Evolutionary conservation across 2,797 vertebrate genomes (phyloP).

Genomic region (Poeciliopsis turneri): DNA sequence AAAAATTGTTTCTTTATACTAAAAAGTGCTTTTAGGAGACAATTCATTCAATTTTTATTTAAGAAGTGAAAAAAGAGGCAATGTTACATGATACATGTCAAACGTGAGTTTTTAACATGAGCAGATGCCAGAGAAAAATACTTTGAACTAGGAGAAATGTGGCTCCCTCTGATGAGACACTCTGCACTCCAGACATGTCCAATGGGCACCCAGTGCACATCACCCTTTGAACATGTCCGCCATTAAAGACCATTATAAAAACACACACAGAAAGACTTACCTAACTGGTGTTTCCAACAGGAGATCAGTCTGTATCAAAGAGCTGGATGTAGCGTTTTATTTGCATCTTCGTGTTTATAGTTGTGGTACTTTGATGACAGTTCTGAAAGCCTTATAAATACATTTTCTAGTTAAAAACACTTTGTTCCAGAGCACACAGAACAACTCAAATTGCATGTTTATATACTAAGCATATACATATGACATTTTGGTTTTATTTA

Average conservation of each 20-base stretch:
- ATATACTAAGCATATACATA: neutral
- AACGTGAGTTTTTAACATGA: neutral
- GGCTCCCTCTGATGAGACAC: neutral
- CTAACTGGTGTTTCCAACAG: neutral
- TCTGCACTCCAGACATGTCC: neutral
- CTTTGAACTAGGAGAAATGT: conserved; percentile 1
- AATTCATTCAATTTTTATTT: neutral
- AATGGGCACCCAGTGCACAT: neutral
- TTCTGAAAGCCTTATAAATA: neutral
- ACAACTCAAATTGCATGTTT: neutral
- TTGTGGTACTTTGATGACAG: neutral
- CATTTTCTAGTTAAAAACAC: neutral
- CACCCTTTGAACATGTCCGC: neutral
- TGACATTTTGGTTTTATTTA: no score
- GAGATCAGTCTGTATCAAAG: neutral
- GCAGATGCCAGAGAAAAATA: neutral
- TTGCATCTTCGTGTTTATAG: neutral
- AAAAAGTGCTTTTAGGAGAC: neutral
- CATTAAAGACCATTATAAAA: neutral
- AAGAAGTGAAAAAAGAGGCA: neutral
- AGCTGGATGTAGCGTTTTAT: neutral
- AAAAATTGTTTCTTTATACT: neutral
- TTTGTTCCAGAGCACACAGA: neutral
- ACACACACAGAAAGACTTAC: neutral
- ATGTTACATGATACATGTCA: no score